Conservation (phyloP, 2,113 vertebrate genomes). For the Syngnathus scovelli region DNA sequence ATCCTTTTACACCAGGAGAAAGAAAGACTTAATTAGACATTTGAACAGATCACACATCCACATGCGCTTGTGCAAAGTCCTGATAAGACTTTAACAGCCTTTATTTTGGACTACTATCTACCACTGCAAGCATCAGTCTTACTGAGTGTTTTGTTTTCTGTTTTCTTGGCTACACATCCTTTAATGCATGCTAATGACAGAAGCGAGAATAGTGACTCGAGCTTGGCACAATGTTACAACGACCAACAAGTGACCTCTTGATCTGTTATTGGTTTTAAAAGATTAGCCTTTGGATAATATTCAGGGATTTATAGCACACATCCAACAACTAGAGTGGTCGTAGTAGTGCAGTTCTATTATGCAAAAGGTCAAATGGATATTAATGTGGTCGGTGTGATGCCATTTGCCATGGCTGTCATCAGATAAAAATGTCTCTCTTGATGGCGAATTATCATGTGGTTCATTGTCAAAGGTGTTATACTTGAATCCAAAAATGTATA, state of each 20-base stretch:
- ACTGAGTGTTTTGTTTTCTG: slow-evolving; percentile 15
- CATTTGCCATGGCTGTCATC: background rate
- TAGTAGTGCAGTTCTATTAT: background rate
- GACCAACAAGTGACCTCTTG: slow-evolving; percentile 7
- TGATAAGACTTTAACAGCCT: slow-evolving; percentile 59
- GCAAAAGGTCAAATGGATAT: background rate
- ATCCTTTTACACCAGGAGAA: background rate
- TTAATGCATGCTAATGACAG: slow-evolving; percentile 4
- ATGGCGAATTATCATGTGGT: too few species aligned
- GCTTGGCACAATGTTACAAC: slow-evolving; percentile 17
- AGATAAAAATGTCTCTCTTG: background rate
- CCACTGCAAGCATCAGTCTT: too few species aligned
- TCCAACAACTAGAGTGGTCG: background rate
- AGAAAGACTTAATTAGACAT: slow-evolving; percentile 18
- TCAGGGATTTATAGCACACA: background rate
- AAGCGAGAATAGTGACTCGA: slow-evolving; percentile 6
- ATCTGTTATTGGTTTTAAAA: slow-evolving; percentile 3
- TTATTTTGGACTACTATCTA: background rate
- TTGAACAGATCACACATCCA: slow-evolving; percentile 15
- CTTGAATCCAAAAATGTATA: too few species aligned
- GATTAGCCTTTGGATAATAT: background rate
- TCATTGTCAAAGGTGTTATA: too few species aligned
- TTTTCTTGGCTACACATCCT: slow-evolving; percentile 30
- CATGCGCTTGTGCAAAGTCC: slow-evolving; percentile 21
- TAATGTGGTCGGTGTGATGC: slow-evolving; percentile 9